Conservation (phyloP, 2,113 vertebrate genomes). For the Osmerus eperlanus region DNA sequence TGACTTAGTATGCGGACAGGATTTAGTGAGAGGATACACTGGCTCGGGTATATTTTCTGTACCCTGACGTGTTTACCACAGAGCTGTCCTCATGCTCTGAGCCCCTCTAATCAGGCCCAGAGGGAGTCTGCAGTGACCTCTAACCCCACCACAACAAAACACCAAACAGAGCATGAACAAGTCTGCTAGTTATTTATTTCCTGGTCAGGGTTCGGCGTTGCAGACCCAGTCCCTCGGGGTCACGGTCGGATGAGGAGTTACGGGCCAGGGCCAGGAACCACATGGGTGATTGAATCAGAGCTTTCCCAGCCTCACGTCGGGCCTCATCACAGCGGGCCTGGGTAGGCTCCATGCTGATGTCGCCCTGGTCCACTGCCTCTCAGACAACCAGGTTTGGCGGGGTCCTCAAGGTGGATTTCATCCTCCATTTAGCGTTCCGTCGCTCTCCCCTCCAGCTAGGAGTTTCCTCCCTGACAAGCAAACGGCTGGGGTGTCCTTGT, state of each 20-base stretch:
- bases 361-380: neutral
- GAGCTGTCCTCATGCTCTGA: neutral
- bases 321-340: slow-evolving; percentile 46
- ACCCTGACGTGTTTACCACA: neutral
- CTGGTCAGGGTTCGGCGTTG: slow-evolving; percentile 32
- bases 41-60: too few species aligned
- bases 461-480: slow-evolving; percentile 38
- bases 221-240: slow-evolving; percentile 46
- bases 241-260: slow-evolving; percentile 42
- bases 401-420: slow-evolving; percentile 58
- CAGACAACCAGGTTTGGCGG: slow-evolving; percentile 27
- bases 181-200: slow-evolving; percentile 45
- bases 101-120: slow-evolving; percentile 34
- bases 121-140: slow-evolving; percentile 23
- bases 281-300: slow-evolving; percentile 37
- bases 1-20: too few species aligned
- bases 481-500: slow-evolving; percentile 41
- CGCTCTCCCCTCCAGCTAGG: slow-evolving; percentile 20
- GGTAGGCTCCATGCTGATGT: slow-evolving; percentile 6
- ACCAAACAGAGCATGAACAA: slow-evolving; percentile 33
- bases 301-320: slow-evolving; percentile 53
- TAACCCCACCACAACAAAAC: slow-evolving; percentile 45
- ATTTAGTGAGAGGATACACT: too few species aligned
- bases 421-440: slow-evolving; percentile 48
- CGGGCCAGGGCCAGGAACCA: slow-evolving; percentile 14